Evolutionary conservation across 2,113 vertebrate genomes (phyloP), one percentile per base, ranked within the genome.

Genomic region (Emydocephalus ijimae): DNA sequence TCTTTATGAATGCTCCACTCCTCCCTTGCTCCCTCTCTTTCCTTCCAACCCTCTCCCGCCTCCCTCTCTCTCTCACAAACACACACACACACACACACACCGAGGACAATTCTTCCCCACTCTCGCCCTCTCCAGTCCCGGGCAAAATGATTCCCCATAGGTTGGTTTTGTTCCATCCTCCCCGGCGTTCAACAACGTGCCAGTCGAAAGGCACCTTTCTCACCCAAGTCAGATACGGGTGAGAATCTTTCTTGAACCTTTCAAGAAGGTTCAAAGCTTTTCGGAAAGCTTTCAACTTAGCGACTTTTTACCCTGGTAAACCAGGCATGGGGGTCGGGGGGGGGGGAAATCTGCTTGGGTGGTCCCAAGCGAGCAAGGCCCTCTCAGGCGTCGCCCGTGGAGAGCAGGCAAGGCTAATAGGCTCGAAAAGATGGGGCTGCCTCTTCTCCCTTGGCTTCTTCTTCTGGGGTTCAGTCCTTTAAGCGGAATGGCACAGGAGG

Each of bases 321-420:
- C 96, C 21, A 86, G n/a, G 7, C 11, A 64, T 91, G 48, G 48
- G 48, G 48, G 48, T 1, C 4, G 48, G 48, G 48, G 45, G 5
- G 21, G 56, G 21, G 56, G 4, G 56, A 4, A 1, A 3, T 7
- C 96, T 93, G 64, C 57, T 95, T 98, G 98, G 98, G 98, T 98
- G 98, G 98, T 98, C 98, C 45, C 56, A 0, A 91, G 57, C 91
- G 92, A 93, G 89, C 93, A 81, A 15, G 95, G 93, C 89, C 29
- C 74, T 43, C 6, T 90, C 88, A 29, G 85, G 0, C 23, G 92
- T 64, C 2, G 18, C 10, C 96, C 97, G 89, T 93, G 96, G 97
- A 94, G 96, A 97, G 93, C 97, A 96, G 96, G 26, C 94, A 93
- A 93, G 92, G 95, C 93, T 96, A 95, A 98, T 97, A 98, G 0